Evolutionary conservation across 2,888 invertebrate species (phyloP), one percentile per base, ranked within the genome.

Genomic region (Standfussiana lucernea): DNA sequence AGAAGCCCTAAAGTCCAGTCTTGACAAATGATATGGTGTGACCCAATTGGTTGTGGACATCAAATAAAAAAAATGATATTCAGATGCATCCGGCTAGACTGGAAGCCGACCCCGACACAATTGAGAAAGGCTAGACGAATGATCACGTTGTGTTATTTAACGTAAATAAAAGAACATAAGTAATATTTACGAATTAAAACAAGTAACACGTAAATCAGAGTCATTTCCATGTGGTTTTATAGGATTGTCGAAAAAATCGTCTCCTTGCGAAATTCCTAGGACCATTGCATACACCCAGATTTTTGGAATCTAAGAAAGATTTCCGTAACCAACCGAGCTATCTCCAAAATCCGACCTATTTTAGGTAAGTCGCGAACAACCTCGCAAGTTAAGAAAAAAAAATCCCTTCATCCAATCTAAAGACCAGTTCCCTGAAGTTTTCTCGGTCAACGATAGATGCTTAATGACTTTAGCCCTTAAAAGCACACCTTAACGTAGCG

Each of bases 281-380:
- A 78, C 45, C 15, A 47, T 59, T 77, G n/a, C 78, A 77, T 47
- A 67, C 59, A 32, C 24, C 47, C 47, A 15, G 56, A n/a, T 66
- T 37, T 37, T 37, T 59, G 18, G 66, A 66, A 78, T 47, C 15
- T 59, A 47, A 37, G 45, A 77, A 78, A 47, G 37, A 40, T 67
- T 59, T 78, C 32, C 45, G 32, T 66, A 45, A 56, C 15, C 45
- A n/a, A 45, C 56, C 66, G n/a, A 76, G 56, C 56, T 76, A 78
- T 67, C 56, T 78, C 28, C 76, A 59, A 76, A 77, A 66, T n/a
- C 32, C 56, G 37, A 32, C 45, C 67, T 40, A 32, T 47, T 21
- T 15, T 78, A 77, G 76, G 76, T 76, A 76, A 78, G 76, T 77
- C 42, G 75, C 42, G 61, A 62, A 15, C 8, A 13, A 18, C 21